Percentiles rank a stretch among this genome's conserved stretches.
Evolutionary conservation across 2,113 vertebrate species (phyloP).

Genomic region (Cryptomyrus ogoouensis): DNA sequence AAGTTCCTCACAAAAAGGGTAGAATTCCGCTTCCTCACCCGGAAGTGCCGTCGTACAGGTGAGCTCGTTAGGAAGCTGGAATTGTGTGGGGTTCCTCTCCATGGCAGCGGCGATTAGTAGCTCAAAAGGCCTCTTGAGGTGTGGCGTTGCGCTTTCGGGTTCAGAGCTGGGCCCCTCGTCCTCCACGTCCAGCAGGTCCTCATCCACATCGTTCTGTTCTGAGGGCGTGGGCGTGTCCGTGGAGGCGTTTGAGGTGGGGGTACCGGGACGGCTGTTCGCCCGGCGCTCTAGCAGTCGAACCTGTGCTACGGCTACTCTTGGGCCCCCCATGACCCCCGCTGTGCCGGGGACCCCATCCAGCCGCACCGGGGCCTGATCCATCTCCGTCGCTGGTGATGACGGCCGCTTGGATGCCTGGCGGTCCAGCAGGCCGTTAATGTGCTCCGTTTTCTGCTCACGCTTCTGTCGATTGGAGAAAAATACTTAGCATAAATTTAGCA

Average conservation of each 20-base stretch:
- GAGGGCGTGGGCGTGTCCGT: constrained; percentile 83
- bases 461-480: constrained; percentile 58
- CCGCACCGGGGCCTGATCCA: constrained; percentile 70
- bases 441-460: constrained; percentile 90
- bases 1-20: not conserved
- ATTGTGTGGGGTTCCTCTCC: constrained; percentile 96
- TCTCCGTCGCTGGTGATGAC: constrained; percentile 78
- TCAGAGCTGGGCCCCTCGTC: constrained; percentile 80
- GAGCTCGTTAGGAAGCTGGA: constrained; percentile 94
- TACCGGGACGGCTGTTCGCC: constrained; percentile 82
- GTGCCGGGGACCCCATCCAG: constrained; percentile 68
- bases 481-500: not conserved
- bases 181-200: constrained; percentile 88
- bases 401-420: constrained; percentile 71
- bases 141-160: constrained; percentile 72
- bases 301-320: constrained; percentile 66
- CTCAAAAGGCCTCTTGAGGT: constrained; percentile 92
- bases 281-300: constrained; percentile 84
- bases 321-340: constrained; percentile 72
- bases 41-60: constrained; percentile 96
- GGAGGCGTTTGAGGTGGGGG: constrained; percentile 89
- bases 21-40: constrained; percentile 55
- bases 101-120: constrained; percentile 93
- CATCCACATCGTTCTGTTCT: constrained; percentile 90
- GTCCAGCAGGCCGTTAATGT: constrained; percentile 89